Conservation (phyloP, 2,113 vertebrate genomes). For the Rhea pennata region DNA sequence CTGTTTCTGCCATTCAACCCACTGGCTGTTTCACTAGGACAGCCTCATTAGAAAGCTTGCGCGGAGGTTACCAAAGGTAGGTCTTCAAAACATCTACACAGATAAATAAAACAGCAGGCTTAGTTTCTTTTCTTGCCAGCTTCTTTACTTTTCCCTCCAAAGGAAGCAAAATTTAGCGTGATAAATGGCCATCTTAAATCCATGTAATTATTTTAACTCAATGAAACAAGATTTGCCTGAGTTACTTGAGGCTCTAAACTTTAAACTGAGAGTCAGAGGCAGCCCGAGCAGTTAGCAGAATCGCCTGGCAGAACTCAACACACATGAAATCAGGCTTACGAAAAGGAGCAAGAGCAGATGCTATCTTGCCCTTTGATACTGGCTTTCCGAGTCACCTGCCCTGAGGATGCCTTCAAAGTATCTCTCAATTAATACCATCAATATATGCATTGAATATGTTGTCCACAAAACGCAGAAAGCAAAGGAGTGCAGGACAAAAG, state of each 20-base stretch:
- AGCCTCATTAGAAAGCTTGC: neutral
- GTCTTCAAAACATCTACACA: neutral
- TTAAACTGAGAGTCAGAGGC: fast-evolving
- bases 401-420: neutral
- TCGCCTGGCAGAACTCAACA: neutral
- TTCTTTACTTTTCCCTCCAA: neutral
- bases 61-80: fast-evolving
- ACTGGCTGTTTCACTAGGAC: neutral
- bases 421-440: conserved; percentile 13
- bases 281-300: neutral
- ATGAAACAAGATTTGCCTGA: conserved; percentile 30
- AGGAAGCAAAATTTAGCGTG: conserved; percentile 13
- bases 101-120: neutral
- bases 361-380: neutral
- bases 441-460: neutral
- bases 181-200: conserved; percentile 50
- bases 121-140: neutral
- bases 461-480: neutral
- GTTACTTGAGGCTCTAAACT: conserved; percentile 51
- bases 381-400: neutral
- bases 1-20: fast-evolving
- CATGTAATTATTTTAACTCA: conserved; percentile 32
- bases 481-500: neutral
- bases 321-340: neutral
- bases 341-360: neutral